Percentiles rank a stretch among this genome's conserved stretches.
Evolutionary conservation across 2,113 vertebrate genomes (phyloP).

Genomic region (Acinonyx jubatus): DNA sequence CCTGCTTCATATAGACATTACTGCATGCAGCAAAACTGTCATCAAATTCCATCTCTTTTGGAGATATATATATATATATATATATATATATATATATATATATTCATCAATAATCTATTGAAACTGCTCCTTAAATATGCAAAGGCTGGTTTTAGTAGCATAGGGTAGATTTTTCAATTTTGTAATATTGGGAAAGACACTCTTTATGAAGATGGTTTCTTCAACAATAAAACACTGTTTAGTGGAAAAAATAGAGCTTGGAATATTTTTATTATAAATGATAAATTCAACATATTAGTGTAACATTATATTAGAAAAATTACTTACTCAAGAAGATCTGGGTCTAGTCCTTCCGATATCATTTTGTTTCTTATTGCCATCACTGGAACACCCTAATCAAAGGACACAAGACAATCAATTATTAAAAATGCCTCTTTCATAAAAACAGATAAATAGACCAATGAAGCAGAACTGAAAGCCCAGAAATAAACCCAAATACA

Average conservation of each 20-base stretch:
- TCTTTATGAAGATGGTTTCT: background rate
- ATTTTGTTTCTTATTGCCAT: slow-evolving; percentile 99
- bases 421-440: slow-evolving; percentile 29
- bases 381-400: slow-evolving; percentile 94
- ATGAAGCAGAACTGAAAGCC: background rate
- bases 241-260: background rate
- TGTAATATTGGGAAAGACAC: background rate
- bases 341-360: slow-evolving; percentile 95
- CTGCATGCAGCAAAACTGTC: background rate
- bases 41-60: background rate
- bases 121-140: background rate
- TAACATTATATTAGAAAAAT: background rate
- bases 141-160: background rate
- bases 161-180: background rate
- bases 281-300: background rate
- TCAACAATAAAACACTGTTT: slow-evolving; percentile 8
- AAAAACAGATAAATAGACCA: background rate
- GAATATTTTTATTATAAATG: background rate
- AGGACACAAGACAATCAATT: background rate
- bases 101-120: background rate
- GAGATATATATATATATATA: background rate
- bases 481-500: slow-evolving; percentile 12
- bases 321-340: slow-evolving; percentile 96
- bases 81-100: background rate
- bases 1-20: background rate